A percentile compares a stretch with the other conserved stretches of the same genome.
phyloP scores from a whole-genome alignment of 2,113 vertebrate genomes.

The Tachycineta bicolor region DNA sequence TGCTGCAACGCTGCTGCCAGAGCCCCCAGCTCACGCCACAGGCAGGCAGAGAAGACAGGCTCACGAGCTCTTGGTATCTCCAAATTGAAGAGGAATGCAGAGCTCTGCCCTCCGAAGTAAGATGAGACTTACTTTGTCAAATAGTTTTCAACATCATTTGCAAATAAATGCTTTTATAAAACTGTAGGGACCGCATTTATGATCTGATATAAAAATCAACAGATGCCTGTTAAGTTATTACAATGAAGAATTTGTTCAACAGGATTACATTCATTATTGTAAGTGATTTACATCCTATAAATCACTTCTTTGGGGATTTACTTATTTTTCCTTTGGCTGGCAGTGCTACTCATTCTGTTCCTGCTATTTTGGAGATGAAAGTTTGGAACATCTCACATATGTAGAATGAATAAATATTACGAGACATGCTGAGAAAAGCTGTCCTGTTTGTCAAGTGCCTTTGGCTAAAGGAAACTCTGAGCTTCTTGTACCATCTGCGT shows the following conservation, averaged over 20 bases:
- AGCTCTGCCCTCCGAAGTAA: neutral
- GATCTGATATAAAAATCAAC: conserved; percentile 50
- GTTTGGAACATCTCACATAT: conserved; percentile 39
- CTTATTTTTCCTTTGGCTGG: conserved; percentile 39
- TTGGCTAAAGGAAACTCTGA: conserved; percentile 28
- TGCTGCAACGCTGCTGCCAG: neutral
- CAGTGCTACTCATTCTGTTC: neutral
- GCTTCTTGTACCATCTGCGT: neutral
- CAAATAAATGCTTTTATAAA: conserved; percentile 9
- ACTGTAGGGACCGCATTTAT: conserved; percentile 7
- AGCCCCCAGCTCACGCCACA: neutral
- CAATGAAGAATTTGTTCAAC: conserved; percentile 35
- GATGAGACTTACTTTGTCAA: neutral
- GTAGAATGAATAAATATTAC: conserved; percentile 13
- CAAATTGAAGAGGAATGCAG: neutral
- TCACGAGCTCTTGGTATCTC: neutral
- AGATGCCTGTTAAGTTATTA: conserved; percentile 47
- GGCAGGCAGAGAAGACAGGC: neutral
- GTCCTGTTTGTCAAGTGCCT: conserved; percentile 11
- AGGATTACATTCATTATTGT: conserved; percentile 35
- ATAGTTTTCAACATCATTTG: neutral
- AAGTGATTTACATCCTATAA: conserved; percentile 53
- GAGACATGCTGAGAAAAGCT: neutral
- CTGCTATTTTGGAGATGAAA: conserved; percentile 46
- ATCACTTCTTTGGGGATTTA: conserved; percentile 36